phyloP scores from a whole-genome alignment of 1,140 invertebrate genomes.

The Portunus trituberculatus region DNA sequence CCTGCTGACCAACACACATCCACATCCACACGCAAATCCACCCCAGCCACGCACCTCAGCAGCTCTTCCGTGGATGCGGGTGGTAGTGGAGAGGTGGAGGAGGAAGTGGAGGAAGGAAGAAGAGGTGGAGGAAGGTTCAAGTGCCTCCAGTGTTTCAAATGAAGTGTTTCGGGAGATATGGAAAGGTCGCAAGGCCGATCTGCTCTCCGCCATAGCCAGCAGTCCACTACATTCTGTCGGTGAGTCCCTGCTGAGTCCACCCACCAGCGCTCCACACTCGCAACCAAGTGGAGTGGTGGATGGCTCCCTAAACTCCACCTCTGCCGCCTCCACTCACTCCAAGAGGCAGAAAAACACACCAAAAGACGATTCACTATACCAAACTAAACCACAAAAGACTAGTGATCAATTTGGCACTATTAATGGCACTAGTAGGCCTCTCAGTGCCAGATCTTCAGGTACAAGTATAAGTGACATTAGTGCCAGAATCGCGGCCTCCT shows the following conservation, averaged over 20 bases:
- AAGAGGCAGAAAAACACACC: background rate
- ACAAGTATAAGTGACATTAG: conserved; percentile 64
- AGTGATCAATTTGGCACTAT: too few species aligned
- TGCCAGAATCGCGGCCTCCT: conserved; percentile 67
- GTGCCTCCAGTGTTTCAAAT: conserved; percentile 47
- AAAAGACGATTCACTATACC: too few species aligned
- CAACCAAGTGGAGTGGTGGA: background rate
- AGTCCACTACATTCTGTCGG: background rate
- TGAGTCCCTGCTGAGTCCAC: background rate
- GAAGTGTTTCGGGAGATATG: conserved; percentile 56
- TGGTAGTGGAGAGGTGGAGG: background rate
- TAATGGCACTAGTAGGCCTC: background rate
- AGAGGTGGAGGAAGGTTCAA: background rate
- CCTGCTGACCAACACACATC: background rate
- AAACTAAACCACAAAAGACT: background rate
- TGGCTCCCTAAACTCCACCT: background rate
- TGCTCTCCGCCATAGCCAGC: conserved; percentile 39
- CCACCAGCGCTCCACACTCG: background rate
- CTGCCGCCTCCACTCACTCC: background rate
- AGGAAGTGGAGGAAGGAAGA: background rate
- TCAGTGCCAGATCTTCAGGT: background rate
- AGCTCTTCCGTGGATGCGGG: background rate
- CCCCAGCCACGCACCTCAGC: background rate
- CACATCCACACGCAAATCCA: background rate
- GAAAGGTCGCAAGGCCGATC: conserved; percentile 55